phyloP scores from a whole-genome alignment of 1,140 invertebrate species.

The Drosophila setifemur region DNA sequence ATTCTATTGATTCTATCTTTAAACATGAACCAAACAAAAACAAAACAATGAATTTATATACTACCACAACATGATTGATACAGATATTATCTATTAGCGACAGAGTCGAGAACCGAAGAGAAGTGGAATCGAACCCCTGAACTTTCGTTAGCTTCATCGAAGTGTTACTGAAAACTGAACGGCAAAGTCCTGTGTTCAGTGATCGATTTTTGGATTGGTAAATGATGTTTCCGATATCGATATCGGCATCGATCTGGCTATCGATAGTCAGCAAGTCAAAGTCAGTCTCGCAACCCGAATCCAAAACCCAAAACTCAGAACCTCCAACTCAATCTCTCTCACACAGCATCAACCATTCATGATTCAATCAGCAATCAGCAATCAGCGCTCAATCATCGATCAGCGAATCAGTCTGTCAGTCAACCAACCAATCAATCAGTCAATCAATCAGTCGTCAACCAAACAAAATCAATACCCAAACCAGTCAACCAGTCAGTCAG shows the following conservation, averaged over 20 bases:
- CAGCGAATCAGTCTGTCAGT: conserved; percentile 34
- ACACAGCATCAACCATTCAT: conserved; percentile 45
- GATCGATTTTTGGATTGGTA: conserved; percentile 40
- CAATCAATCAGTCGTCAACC: conserved; percentile 32
- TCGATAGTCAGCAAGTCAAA: conserved; percentile 9
- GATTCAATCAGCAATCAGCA: conserved; percentile 25
- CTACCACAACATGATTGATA: conserved; percentile 20
- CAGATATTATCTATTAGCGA: conserved; percentile 35
- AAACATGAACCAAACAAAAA: conserved; percentile 9
- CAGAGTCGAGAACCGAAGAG: conserved; percentile 15
- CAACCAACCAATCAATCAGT: conserved; percentile 31
- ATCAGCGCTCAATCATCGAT: conserved; percentile 28
- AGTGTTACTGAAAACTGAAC: conserved; percentile 3
- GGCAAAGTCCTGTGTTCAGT: conserved; percentile 53
- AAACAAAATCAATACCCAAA: conserved; percentile 4
- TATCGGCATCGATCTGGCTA: neutral
- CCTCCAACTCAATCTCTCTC: conserved; percentile 26
- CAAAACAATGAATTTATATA: neutral
- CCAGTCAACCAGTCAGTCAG: conserved; percentile 36
- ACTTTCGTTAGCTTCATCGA: conserved; percentile 24
- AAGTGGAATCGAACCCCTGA: conserved; percentile 38
- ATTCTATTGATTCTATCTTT: conserved; percentile 33
- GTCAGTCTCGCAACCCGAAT: neutral
- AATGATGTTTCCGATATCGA: conserved; percentile 20
- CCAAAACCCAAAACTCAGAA: neutral